A percentile compares a stretch with the other conserved stretches of the same genome.
These are phyloP conservation scores for Nothobranchius furzeri DNA, from an alignment of 2,113 vertebrate species.

Conservation along the genomic window DNA sequence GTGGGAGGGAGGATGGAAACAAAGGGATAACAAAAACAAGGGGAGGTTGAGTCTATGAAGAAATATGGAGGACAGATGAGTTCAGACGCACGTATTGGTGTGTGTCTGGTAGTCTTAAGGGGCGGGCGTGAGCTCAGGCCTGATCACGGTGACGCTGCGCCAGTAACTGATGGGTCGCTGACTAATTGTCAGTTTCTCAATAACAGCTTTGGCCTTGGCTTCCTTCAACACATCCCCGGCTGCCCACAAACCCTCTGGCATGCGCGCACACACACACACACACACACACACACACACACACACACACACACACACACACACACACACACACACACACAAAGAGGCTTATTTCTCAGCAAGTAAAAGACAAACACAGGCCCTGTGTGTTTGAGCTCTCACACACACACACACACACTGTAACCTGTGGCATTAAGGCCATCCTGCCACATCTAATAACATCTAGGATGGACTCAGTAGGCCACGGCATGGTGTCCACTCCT, in stretches of 20 bases:
- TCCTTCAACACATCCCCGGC: conserved; percentile 44
- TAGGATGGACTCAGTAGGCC: conserved; percentile 67
- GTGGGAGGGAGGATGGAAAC: conserved; percentile 50
- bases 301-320: too few relatives aligned
- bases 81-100: conserved; percentile 39
- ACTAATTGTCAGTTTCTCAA: conserved; percentile 57
- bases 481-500: conserved; percentile 63
- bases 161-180: conserved; percentile 42
- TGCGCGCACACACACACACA: neutral
- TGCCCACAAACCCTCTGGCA: conserved; percentile 59
- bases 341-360: conserved; percentile 10
- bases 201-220: conserved; percentile 47
- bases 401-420: conserved; percentile 24
- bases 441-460: conserved; percentile 77
- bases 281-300: too few relatives aligned
- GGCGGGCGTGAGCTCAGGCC: conserved; percentile 34
- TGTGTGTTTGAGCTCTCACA: conserved; percentile 9
- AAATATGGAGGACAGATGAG: conserved; percentile 31
- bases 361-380: conserved; percentile 17
- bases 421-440: conserved; percentile 69
- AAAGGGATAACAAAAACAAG: conserved; percentile 60
- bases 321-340: neutral
- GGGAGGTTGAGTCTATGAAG: conserved; percentile 22
- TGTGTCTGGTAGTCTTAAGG: conserved; percentile 10
- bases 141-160: neutral